Evolutionary conservation across 1,140 invertebrate genomes (phyloP).

Genomic region (Wiebesia pumilae): DNA sequence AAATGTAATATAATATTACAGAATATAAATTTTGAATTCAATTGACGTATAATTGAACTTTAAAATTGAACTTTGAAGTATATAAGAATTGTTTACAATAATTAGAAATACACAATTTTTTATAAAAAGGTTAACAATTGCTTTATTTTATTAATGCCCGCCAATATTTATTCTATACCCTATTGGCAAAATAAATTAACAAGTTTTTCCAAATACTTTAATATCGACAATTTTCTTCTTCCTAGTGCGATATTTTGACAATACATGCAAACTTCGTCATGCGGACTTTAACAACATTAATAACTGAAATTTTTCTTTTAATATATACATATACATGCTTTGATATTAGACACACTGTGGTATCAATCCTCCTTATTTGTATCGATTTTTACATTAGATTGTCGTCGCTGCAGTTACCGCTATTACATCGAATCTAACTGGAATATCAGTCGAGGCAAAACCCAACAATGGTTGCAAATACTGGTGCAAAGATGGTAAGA

Average conservation of each 20-base stretch:
- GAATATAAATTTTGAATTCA: not conserved
- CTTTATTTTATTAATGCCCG: too few relatives aligned
- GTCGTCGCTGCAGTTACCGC: not conserved
- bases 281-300: too few relatives aligned
- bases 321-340: too few relatives aligned
- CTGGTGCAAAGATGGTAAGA: slow-evolving; percentile 61
- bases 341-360: too few relatives aligned
- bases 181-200: not conserved
- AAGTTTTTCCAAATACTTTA: not conserved
- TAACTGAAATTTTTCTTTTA: too few relatives aligned
- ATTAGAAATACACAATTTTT: slow-evolving; percentile 19
- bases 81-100: not conserved
- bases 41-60: not conserved
- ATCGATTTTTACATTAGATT: not conserved
- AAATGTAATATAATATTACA: not conserved
- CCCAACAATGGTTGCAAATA: slow-evolving; percentile 57
- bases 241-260: not conserved
- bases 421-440: not conserved
- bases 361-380: not conserved
- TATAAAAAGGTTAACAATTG: not conserved
- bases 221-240: not conserved
- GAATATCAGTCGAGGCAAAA: not conserved
- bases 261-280: too few relatives aligned
- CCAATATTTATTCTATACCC: too few relatives aligned
- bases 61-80: not conserved